phyloP scores from a whole-genome alignment of 2,113 vertebrate genomes.

The Fregetta grallaria region DNA sequence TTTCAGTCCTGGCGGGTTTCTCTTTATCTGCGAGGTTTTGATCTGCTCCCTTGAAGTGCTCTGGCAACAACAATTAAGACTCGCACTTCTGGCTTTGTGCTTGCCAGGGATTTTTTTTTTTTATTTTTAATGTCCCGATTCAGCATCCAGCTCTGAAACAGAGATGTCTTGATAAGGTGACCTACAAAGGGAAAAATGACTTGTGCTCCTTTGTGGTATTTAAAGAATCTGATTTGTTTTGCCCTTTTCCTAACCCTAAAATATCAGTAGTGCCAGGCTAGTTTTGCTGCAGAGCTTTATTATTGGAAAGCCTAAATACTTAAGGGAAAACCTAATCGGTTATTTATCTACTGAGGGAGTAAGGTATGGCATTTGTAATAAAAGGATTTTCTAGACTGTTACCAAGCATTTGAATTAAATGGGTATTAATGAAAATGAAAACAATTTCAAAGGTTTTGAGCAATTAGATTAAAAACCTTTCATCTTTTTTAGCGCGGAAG shows the following conservation, averaged over 20 bases:
- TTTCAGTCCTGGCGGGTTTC: background rate
- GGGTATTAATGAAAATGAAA: background rate
- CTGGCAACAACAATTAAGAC: background rate
- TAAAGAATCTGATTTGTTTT: background rate
- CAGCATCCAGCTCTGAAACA: background rate
- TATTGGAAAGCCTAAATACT: background rate
- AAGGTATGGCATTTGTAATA: background rate
- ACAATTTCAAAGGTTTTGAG: background rate
- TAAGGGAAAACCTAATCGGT: background rate
- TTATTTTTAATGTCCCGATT: accelerated
- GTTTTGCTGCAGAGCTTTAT: background rate
- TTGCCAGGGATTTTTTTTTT: background rate
- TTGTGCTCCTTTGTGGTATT: background rate
- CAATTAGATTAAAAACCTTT: slow-evolving; percentile 3
- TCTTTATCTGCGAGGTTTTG: background rate
- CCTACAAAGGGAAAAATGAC: background rate
- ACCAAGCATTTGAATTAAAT: background rate
- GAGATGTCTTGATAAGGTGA: background rate
- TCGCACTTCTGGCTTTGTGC: accelerated
- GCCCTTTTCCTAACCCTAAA: background rate
- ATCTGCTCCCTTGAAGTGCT: background rate
- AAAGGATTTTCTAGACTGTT: background rate
- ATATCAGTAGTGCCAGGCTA: background rate
- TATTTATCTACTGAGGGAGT: background rate
- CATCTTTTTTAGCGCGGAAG: background rate